Evolutionary conservation across 2,888 invertebrate genomes (phyloP).

Genomic region (Carcina quercana): DNA sequence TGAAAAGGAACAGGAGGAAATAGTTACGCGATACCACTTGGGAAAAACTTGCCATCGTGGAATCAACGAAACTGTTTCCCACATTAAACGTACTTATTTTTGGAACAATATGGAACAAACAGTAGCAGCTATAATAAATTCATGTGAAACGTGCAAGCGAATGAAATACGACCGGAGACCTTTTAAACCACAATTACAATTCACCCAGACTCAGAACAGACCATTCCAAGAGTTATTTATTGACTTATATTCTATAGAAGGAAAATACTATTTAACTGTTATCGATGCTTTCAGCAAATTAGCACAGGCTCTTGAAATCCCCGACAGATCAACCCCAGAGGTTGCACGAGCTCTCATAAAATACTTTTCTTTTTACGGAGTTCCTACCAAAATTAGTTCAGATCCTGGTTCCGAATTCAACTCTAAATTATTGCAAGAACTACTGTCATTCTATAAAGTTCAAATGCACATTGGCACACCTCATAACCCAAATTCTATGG

Average conservation of each 20-base stretch:
- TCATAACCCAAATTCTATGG: slow-evolving; percentile 20
- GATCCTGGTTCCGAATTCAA: slow-evolving; percentile 9
- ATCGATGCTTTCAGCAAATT: slow-evolving; percentile 19
- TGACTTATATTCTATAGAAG: slow-evolving; percentile 13
- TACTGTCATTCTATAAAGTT: slow-evolving; percentile 15
- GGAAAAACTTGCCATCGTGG: slow-evolving; percentile 21
- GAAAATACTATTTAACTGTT: slow-evolving; percentile 12
- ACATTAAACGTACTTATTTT: slow-evolving; percentile 16
- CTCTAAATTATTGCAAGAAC: slow-evolving; percentile 12
- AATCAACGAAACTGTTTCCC: slow-evolving; percentile 17
- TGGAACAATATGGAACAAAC: slow-evolving; percentile 20
- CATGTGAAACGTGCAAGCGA: slow-evolving; percentile 9
- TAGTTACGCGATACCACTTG: slow-evolving; percentile 16
- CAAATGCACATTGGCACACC: slow-evolving; percentile 20
- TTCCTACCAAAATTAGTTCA: slow-evolving; percentile 2
- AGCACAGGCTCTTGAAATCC: slow-evolving; percentile 14
- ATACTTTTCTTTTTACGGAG: slow-evolving; percentile 13
- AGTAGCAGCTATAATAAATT: slow-evolving; percentile 11
- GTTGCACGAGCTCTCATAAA: slow-evolving; percentile 13
- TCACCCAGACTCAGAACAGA: slow-evolving; percentile 7
- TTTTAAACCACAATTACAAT: slow-evolving; percentile 6
- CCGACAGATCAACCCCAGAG: slow-evolving; percentile 12
- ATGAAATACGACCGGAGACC: slow-evolving; percentile 17
- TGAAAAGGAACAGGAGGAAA: slow-evolving; percentile 15
- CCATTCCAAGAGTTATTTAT: slow-evolving; percentile 13